Evolutionary conservation across 2,797 vertebrate species (phyloP), one percentile per base, ranked within the genome.

Genomic region (Sparidentex hasta): DNA sequence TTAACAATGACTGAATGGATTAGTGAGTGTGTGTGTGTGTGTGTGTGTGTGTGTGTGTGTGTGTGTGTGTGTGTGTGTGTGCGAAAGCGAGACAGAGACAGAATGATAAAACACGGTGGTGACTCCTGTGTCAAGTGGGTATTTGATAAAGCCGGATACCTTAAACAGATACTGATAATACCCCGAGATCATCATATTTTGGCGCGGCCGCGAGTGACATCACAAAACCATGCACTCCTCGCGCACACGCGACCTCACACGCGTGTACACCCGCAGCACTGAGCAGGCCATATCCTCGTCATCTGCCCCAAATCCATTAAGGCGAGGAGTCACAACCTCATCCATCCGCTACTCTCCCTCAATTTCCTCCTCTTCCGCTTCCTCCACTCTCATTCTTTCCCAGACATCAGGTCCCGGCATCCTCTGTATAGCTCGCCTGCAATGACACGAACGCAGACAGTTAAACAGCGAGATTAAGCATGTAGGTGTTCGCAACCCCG

Each of bases 1-100:
- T 92, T 94, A 92, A 87, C 84, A 90, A 84, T 90, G 88, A 84
- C 81, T 86, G 87, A 83, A 76, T 88, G 91, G 88, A 92, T 91
- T 91, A 92, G 78, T 55, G 61, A 8, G 78, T 51, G 82, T 25
- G 71, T 77, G 54, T 21, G 52, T 25, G 78, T 55, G 61, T 7
- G 78, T 55, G 61, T 7, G 78, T 51, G 82, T 23, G 71, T 77
- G 54, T 51, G 82, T 23, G 71, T 77, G 54, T 69, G 63, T 52
- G 68, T 56, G 72, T 41, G 78, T 55, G 61, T 7, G 78, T 51
- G 82, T 23, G 71, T 77, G 54, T 69, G 63, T 52, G 68, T 56
- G 72, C 20, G 13, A 82, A 59, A 81, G 72, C 16, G 44, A 65
- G 55, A 75, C 65, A 77, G 38, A 83, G 68, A 80, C 58, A 65